phyloP scores from a whole-genome alignment of 2,888 invertebrate genomes.

The Philhelius pedissequus region DNA sequence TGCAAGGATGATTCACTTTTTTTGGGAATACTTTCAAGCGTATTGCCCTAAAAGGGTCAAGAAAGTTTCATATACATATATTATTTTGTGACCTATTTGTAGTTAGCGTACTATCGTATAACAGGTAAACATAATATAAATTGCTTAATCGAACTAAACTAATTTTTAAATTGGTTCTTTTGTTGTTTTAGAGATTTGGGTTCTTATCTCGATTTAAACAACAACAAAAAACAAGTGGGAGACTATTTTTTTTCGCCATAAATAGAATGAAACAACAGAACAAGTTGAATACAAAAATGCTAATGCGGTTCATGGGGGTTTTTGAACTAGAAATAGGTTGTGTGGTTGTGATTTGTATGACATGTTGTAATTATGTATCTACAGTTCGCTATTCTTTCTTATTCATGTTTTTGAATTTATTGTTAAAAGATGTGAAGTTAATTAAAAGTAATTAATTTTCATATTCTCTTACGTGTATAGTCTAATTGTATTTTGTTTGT shows the following conservation, averaged over 20 bases:
- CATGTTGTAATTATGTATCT: conserved; percentile 16
- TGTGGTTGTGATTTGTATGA: conserved; percentile 11
- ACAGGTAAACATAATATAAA: conserved; percentile 7
- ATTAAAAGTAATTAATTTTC: background rate
- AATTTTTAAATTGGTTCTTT: conserved; percentile 26
- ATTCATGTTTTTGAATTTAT: background rate
- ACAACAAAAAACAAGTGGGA: conserved; percentile 6
- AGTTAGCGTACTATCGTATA: conserved; percentile 11
- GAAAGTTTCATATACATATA: background rate
- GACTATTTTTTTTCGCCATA: conserved; percentile 6
- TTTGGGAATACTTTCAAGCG: conserved; percentile 23
- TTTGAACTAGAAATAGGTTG: conserved; percentile 52
- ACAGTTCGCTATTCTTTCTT: background rate
- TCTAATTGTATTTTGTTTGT: background rate
- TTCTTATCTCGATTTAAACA: conserved; percentile 20
- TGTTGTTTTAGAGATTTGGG: conserved; percentile 4
- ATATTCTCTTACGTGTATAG: background rate
- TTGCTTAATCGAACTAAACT: conserved; percentile 19
- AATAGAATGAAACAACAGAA: conserved; percentile 17
- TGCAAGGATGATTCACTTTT: conserved; percentile 41
- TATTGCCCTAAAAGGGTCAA: conserved; percentile 30
- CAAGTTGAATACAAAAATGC: conserved; percentile 2
- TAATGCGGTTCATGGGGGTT: conserved; percentile 31
- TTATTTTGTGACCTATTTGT: conserved; percentile 41
- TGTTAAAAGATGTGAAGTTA: background rate